phyloP scores from a whole-genome alignment of 2,888 invertebrate species.

The Aporophyla lueneburgensis region DNA sequence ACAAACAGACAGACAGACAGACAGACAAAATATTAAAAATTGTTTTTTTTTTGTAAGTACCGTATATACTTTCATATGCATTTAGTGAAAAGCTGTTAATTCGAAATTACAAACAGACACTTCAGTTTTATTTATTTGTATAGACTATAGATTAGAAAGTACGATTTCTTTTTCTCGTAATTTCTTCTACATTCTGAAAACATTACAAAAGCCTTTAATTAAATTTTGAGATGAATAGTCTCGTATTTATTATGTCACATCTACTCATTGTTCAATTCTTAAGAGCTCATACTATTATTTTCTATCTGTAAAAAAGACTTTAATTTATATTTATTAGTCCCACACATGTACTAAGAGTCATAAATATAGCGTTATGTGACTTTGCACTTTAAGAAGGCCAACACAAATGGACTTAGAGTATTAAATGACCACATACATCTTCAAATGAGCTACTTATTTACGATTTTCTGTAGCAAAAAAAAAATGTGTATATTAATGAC shows the following conservation, averaged over 20 bases:
- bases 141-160: too few species aligned
- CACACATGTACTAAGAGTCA: constrained; percentile 5
- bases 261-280: neutral
- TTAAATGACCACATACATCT: constrained; percentile 5
- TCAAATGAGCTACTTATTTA: neutral
- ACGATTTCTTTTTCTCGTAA: too few species aligned
- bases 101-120: too few species aligned
- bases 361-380: constrained; percentile 46
- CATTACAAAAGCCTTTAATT: neutral
- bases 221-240: neutral
- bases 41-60: too few species aligned
- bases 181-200: neutral
- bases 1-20: too few species aligned
- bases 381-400: constrained; percentile 38
- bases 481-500: neutral
- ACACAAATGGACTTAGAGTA: constrained; percentile 12
- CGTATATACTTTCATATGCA: too few species aligned
- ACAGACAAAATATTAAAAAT: too few species aligned
- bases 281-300: neutral
- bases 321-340: constrained; percentile 36
- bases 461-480: constrained; percentile 1
- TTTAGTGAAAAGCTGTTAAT: too few species aligned
- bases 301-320: neutral
- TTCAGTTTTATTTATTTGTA: too few species aligned
- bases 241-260: neutral